Evolutionary conservation across 1,140 invertebrate species (phyloP).

Genomic region (Nebria ingens): DNA sequence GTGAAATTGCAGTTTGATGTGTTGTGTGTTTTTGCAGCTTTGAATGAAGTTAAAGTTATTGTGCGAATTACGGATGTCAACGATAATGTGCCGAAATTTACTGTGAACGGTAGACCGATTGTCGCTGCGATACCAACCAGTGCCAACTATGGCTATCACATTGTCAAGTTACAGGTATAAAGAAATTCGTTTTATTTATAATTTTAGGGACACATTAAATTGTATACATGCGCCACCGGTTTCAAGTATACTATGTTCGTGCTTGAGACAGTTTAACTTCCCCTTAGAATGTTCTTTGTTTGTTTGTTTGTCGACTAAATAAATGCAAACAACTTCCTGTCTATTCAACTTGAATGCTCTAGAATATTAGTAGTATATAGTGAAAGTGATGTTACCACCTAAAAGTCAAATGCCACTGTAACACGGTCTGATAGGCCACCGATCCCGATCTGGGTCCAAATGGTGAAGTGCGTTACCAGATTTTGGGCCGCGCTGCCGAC

Average conservation of each 20-base stretch:
- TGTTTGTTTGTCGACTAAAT: no score
- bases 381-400: background rate
- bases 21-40: constrained; percentile 28
- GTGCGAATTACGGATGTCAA: constrained; percentile 69
- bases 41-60: constrained; percentile 57
- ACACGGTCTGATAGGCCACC: constrained; percentile 44
- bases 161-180: constrained; percentile 55
- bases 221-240: background rate
- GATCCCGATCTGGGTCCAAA: constrained; percentile 67
- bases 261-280: no score
- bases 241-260: no score
- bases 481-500: constrained; percentile 53
- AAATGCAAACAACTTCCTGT: no score
- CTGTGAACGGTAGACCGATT: constrained; percentile 55
- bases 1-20: background rate
- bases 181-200: no score
- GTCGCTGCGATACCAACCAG: constrained; percentile 68
- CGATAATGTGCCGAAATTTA: constrained; percentile 69
- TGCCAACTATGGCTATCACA: constrained; percentile 67
- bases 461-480: constrained; percentile 67
- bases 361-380: no score
- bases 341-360: no score
- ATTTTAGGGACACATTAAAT: no score
- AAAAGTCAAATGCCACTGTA: background rate
- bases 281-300: no score